Evolutionary conservation across 2,113 vertebrate species (phyloP).

Genomic region (Pardalotus punctatus): DNA sequence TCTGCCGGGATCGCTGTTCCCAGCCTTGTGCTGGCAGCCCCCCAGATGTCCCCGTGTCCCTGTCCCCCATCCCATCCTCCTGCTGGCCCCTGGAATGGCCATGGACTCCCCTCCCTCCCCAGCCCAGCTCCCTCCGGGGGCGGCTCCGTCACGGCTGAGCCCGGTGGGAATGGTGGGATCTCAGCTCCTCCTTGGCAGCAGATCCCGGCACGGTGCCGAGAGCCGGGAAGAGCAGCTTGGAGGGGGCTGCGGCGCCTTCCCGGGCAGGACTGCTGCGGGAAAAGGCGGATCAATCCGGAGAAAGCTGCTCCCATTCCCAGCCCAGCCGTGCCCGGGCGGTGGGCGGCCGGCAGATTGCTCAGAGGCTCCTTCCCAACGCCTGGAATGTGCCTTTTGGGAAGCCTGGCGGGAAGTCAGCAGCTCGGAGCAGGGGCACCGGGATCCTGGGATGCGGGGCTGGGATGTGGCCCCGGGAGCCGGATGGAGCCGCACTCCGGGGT

Average conservation of each 20-base stretch:
- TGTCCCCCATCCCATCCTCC: background rate
- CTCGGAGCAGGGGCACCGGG: background rate
- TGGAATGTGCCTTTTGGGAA: background rate
- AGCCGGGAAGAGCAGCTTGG: background rate
- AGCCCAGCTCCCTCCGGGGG: background rate
- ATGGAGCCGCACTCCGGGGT: fast-evolving
- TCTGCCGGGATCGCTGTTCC: fast-evolving
- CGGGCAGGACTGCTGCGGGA: background rate
- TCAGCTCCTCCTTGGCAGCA: background rate
- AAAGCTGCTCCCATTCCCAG: background rate
- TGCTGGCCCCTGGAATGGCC: background rate
- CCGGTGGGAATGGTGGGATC: background rate
- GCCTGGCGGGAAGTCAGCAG: background rate
- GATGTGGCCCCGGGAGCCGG: background rate
- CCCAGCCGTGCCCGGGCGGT: background rate
- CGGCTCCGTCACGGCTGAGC: background rate
- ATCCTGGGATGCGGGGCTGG: fast-evolving
- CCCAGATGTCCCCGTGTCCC: background rate
- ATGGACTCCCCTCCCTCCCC: background rate
- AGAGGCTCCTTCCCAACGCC: background rate
- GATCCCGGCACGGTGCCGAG: background rate
- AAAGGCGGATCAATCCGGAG: background rate
- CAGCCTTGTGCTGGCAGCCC: background rate
- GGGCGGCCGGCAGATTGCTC: background rate
- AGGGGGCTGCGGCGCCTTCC: background rate